phyloP scores from a whole-genome alignment of 2,113 vertebrate genomes.

The Nestor notabilis region DNA sequence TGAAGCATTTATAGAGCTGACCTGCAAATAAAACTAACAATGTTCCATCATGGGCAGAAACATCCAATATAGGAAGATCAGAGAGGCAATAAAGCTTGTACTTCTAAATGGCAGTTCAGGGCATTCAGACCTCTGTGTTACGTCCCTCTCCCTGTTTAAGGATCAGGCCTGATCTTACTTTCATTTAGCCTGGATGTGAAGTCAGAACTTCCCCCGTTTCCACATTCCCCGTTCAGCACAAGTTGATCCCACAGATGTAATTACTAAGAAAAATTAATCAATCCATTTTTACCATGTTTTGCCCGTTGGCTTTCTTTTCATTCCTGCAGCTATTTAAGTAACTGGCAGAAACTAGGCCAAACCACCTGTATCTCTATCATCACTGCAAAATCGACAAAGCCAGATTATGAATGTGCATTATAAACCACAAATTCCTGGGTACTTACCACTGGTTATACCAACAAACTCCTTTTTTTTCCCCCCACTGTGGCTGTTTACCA shows the following conservation, averaged over 20 bases:
- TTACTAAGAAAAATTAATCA: slow-evolving; percentile 13
- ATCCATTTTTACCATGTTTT: slow-evolving; percentile 1
- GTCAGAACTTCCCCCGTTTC: background rate
- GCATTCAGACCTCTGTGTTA: accelerated
- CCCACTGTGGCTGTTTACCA: background rate
- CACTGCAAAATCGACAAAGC: slow-evolving; percentile 9
- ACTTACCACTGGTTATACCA: background rate
- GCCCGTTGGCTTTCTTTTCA: slow-evolving; percentile 41
- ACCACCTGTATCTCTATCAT: slow-evolving; percentile 29
- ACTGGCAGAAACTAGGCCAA: background rate
- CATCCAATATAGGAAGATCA: background rate
- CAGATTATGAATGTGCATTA: background rate
- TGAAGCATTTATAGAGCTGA: background rate
- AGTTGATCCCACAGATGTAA: background rate
- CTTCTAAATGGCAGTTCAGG: background rate
- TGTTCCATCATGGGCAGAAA: background rate
- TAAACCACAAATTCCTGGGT: slow-evolving; percentile 19
- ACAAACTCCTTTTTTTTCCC: background rate
- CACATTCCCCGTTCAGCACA: background rate
- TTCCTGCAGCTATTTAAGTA: slow-evolving; percentile 18
- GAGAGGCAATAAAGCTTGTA: background rate
- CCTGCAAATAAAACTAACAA: background rate
- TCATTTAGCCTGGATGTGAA: background rate
- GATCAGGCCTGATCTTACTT: background rate
- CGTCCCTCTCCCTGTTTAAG: background rate